Evolutionary conservation across 2,113 vertebrate genomes (phyloP), one percentile per base, ranked within the genome.

Genomic region (Periophthalmodon schlosseri): DNA sequence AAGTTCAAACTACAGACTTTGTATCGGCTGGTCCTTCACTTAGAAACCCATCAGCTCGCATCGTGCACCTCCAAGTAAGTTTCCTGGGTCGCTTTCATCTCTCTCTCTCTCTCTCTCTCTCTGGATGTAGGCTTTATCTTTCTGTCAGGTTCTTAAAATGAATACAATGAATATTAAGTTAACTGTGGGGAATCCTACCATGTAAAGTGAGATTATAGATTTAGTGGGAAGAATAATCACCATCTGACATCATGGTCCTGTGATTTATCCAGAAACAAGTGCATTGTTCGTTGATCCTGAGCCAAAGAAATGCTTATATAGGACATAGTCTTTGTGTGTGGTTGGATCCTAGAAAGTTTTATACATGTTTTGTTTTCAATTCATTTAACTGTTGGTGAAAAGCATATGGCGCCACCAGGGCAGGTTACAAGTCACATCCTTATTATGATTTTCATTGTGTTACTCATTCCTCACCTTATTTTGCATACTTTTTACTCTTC

Each of bases 31-130:
- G 97, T 34, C 92, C 82, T 0, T 98, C 96, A 2, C 10, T 98
- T 84, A 92, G 95, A 72, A 97, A 98, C 89, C 95, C 97, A 18
- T 92, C 94, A 61, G 95, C 96, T 64, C 94, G 96, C 64, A 83
- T 94, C 16, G 94, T 98, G 75, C 95, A 93, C 3, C 90, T 99
- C 70, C 91, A 66, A 86, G 98, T 99, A 88, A 95, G 95, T 93
- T 39, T 81, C 1, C 36, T 21, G 23, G 1, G 64, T n/a, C 24
- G 28, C 15, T 44, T 72, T 20, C 46, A 70, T 14, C 28, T 39
- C 10, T 74, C 20, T 36, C 28, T 36, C 10, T 14, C 28, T 39
- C 10, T 74, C 20, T 36, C 28, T 36, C 10, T 74, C n/a, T 39
- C 14, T 23, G 70, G 20, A 36, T 36, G 23, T 67, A 12, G 0